Conservation (phyloP, 2,113 vertebrate genomes). For the Rhabdornis inornatus region DNA sequence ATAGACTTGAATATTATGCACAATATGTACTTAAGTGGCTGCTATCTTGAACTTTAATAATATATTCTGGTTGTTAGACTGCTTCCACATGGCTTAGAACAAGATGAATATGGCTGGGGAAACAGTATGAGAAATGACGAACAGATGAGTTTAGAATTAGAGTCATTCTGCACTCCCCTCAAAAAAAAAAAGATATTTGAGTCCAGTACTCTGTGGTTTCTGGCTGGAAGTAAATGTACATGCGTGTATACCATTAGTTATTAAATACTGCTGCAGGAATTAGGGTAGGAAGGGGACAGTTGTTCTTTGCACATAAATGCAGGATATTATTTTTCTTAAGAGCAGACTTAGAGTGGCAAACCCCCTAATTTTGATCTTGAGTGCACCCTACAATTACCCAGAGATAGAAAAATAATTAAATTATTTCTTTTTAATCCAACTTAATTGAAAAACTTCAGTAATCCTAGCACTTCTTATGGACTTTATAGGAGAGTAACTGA, state of each 20-base stretch:
- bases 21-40: not conserved
- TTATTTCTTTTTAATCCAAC: not conserved
- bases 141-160: not conserved
- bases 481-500: not conserved
- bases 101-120: not conserved
- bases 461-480: not conserved
- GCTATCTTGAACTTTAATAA: not conserved
- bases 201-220: not conserved
- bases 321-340: not conserved
- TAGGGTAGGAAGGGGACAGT: not conserved
- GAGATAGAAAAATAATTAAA: not conserved
- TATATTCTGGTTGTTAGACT: not conserved
- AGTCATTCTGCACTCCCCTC: not conserved
- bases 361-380: not conserved
- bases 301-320: not conserved
- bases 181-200: not conserved
- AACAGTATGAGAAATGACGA: not conserved
- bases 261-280: not conserved
- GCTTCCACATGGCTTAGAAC: not conserved
- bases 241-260: not conserved
- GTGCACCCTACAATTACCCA: not conserved
- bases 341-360: not conserved
- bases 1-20: not conserved
- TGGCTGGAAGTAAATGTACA: not conserved
- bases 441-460: not conserved